Base-by-base conservation (phyloP, 2,113 vertebrate species). In the Hucho hucho region DNA sequence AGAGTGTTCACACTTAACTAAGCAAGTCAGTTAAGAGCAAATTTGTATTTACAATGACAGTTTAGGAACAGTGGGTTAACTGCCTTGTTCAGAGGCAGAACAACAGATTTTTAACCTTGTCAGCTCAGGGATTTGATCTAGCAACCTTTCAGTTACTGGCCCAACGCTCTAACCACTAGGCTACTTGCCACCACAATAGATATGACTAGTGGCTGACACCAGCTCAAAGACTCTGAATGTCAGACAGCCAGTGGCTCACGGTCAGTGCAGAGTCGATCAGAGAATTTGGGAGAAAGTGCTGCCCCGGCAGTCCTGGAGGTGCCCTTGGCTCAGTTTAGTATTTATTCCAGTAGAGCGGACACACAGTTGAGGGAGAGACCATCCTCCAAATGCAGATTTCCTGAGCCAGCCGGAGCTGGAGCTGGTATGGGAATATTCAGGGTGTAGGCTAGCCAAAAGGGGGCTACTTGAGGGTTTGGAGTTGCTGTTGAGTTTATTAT, bases 221-320 rank as follows among this genome's bases (percentile, higher is more conserved):
- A n/a, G 29, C 18, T 69, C 18, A 59, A 43, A 71, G 29, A 12
- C 68, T 71, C 70, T 32, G 70, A 69, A 59, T 58, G n/a, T 47
- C 72, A 70, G 56, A 28, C 67, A 32, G 28, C 26, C 59, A 69
- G 69, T n/a, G 56, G 59, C 37, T 65, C 70, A 70, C 64, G 47
- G 56, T 75, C 71, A 72, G 43, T 68, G 70, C 20, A 37, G 46
- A 72, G 75, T 65, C 53, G 20, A 69, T 78, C 74, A 75, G 70
- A 78, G 25, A 70, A 56, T 70, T 63, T 18, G 29, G 74, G 68
- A 16, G 63, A 64, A 69, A 84, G 69, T 74, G 71, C 73, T 64
- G 16, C 65, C 43, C 64, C 73, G 65, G 73, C 77, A 72, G 73
- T 64, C 69, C 26, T 75, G 79, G 74, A 79, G 79, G 77, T 86